Percentiles rank a stretch among this genome's conserved stretches.
Evolutionary conservation across 2,888 invertebrate genomes (phyloP).

Genomic region (Diarsia dahlii): DNA sequence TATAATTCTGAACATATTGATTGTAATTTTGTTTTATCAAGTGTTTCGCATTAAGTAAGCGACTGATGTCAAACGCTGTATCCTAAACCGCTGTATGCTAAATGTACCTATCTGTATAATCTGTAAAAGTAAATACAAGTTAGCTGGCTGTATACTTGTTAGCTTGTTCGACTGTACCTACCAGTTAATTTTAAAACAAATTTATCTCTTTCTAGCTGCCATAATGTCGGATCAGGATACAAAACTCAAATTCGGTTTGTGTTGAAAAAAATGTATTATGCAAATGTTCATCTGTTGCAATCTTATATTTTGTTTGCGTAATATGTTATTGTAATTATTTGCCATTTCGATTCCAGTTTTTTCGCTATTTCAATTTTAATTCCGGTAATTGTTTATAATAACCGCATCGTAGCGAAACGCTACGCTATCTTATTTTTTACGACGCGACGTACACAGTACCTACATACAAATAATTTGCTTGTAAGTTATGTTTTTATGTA

Average conservation of each 20-base stretch:
- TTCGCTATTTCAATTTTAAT: constrained; percentile 14
- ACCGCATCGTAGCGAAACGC: not conserved
- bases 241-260: constrained; percentile 83
- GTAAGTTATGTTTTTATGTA: not conserved
- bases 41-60: too few relatives aligned
- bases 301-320: constrained; percentile 28
- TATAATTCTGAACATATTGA: too few relatives aligned
- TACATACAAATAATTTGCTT: constrained; percentile 1
- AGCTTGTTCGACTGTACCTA: too few relatives aligned
- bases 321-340: not conserved
- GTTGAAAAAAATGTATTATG: not conserved
- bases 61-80: too few relatives aligned
- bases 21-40: too few relatives aligned
- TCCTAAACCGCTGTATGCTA: too few relatives aligned
- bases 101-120: too few relatives aligned
- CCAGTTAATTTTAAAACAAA: not conserved
- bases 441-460: too few relatives aligned
- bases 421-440: not conserved
- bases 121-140: too few relatives aligned
- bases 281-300: constrained; percentile 12
- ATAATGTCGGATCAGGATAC: constrained; percentile 80
- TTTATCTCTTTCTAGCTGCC: constrained; percentile 67
- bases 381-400: constrained; percentile 15
- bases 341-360: not conserved
- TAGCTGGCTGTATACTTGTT: too few relatives aligned